Percentiles rank a stretch among this genome's conserved stretches.
These are phyloP conservation scores for Helicoverpa armigera DNA, from an alignment of 1,140 invertebrate genomes.

Conservation along the genomic window DNA sequence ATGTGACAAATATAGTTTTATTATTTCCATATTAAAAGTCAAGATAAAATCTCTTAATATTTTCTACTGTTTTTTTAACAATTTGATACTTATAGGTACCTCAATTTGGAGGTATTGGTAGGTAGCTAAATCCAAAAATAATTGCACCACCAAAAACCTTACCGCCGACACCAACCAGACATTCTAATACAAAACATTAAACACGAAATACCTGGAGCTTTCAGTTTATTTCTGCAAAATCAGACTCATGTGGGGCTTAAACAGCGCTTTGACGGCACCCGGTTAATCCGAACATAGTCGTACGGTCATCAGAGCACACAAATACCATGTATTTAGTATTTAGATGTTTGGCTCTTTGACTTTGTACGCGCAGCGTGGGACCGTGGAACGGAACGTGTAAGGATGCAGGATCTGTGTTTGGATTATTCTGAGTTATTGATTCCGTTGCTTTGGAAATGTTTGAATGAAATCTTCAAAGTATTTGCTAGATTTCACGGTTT, in stretches of 20 bases:
- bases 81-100: no score
- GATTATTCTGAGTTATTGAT: no score
- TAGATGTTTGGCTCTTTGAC: conserved; percentile 21
- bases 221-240: conserved; percentile 5
- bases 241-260: conserved; percentile 11
- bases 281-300: background rate
- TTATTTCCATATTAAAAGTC: no score
- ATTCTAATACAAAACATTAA: background rate
- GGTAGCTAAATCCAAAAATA: background rate
- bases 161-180: background rate
- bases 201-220: background rate
- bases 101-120: no score
- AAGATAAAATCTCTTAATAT: no score
- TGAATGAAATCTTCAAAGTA: no score
- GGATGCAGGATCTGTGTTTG: background rate
- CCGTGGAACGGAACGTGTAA: background rate
- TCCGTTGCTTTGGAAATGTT: no score
- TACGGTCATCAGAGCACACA: conserved; percentile 6
- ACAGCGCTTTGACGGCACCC: conserved; percentile 12
- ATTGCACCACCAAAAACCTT: background rate
- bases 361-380: background rate
- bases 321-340: conserved; percentile 13
- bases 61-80: no score
- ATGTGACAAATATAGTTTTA: no score
- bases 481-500: no score